Conservation (phyloP, 2,113 vertebrate genomes). For the Takifugu bimaculatus region DNA sequence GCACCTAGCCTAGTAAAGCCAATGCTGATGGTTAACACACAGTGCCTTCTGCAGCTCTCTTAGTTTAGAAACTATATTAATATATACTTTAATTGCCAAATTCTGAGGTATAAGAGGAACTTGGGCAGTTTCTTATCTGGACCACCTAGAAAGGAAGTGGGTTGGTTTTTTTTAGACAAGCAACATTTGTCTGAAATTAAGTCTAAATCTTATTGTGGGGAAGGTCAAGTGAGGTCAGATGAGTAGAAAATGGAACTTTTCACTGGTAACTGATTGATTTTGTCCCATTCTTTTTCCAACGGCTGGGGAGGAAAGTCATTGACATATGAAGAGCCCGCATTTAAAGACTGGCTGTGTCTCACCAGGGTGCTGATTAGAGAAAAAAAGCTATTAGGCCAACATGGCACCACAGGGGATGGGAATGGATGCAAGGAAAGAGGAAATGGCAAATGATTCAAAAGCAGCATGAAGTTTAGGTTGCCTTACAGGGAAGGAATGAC, state of each 20-base stretch:
- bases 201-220: conserved; percentile 49
- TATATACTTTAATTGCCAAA: conserved; percentile 6
- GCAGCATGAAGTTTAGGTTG: conserved; percentile 13
- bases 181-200: conserved; percentile 51
- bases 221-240: conserved; percentile 64
- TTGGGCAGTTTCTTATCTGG: conserved; percentile 54
- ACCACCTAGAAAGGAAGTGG: conserved; percentile 52
- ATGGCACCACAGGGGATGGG: conserved; percentile 32
- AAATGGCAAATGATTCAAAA: conserved; percentile 52
- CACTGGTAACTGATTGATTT: conserved; percentile 57
- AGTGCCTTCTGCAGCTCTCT: conserved; percentile 16
- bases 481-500: conserved; percentile 23
- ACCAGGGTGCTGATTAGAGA: conserved; percentile 59
- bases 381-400: conserved; percentile 51
- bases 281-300: conserved; percentile 48
- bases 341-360: conserved; percentile 41
- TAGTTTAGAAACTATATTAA: conserved; percentile 12
- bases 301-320: conserved; percentile 55
- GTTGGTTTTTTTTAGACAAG: conserved; percentile 15
- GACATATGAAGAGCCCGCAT: conserved; percentile 47
- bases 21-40: conserved; percentile 3
- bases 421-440: conserved; percentile 33
- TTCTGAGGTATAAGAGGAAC: conserved; percentile 39
- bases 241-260: conserved; percentile 55
- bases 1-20: not conserved